Evolutionary conservation across 1,140 invertebrate species (phyloP), one percentile per base, ranked within the genome.

Genomic region (Monomorium pharaonis): DNA sequence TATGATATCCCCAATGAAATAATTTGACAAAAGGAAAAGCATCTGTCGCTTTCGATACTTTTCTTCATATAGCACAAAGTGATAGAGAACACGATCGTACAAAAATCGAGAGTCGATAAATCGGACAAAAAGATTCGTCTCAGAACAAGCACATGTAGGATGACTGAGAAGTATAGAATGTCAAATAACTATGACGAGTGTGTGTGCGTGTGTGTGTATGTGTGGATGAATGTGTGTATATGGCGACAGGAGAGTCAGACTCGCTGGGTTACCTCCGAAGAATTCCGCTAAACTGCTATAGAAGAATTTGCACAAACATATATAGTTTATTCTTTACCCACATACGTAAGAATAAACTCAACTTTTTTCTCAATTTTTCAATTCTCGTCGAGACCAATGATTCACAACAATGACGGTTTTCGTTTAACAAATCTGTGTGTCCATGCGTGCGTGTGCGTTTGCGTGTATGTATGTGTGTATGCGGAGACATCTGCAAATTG

Each of bases 101-200:
- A 54, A 83, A 86, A 70, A 72, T 65, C 4, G 56, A 85, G 0
- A 86, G 21, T 78, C 63, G 27, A 60, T 10, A 63, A 81, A 14
- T 81, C 65, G 70, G 65, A 78, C 76, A 80, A 90, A 91, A 91
- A 91, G 90, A 89, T 72, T 62, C 86, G 84, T 90, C 87, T 91
- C 80, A 88, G 89, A 93, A 90, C 91, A 93, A 94, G 91, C 91
- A 89, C 88, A 86, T 88, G 86, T 89, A 63, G 33, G 16, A 58
- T 37, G 30, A 30, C 42, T 37, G 16, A 89, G 7, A 89, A 47
- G 81, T 86, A 37, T 2, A 62, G 49, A 91, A 89, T 88, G 72
- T 90, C 51, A 88, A 92, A 91, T 88, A 88, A 92, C 86, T 91
- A 91, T 92, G 91, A 89, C 89, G 92, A n/a, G n/a, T 88, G 88